Percentiles rank a stretch among this genome's conserved stretches.
These are phyloP conservation scores for Stichodactyla helianthus DNA, from an alignment of 64 coral and sea anemone species.

Conservation along the genomic window DNA sequence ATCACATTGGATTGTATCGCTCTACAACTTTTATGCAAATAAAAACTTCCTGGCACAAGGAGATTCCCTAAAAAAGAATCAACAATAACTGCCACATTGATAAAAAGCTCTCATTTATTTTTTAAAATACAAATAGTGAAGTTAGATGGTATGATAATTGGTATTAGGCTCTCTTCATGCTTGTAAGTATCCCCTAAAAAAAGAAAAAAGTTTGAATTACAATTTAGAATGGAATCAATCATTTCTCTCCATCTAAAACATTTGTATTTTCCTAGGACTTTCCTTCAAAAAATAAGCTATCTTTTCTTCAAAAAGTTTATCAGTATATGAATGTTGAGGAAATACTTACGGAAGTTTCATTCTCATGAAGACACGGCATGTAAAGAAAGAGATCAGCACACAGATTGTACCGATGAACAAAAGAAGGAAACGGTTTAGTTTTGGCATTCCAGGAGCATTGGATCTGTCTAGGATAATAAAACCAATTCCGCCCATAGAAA, in stretches of 20 bases:
- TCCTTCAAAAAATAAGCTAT: too few species aligned
- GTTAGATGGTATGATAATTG: background rate
- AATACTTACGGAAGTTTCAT: slow-evolving; percentile 98
- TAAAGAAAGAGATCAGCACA: slow-evolving; percentile 89
- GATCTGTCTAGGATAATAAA: slow-evolving; percentile 98
- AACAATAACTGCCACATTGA: background rate
- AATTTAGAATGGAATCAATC: background rate
- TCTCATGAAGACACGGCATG: slow-evolving; percentile 96
- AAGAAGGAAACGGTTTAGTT: slow-evolving; percentile 81
- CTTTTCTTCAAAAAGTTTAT: background rate
- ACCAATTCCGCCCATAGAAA: slow-evolving; percentile 90
- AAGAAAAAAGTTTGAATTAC: background rate
- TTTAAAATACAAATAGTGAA: slow-evolving; percentile 12
- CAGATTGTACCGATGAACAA: slow-evolving; percentile 86
- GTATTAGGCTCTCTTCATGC: background rate
- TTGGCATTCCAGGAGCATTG: slow-evolving; percentile 91
- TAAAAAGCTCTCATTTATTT: slow-evolving; percentile 3
- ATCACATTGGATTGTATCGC: too few species aligned
- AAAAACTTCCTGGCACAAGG: too few species aligned
- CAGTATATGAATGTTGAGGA: background rate
- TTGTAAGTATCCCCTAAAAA: slow-evolving; percentile 57
- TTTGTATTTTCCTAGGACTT: background rate
- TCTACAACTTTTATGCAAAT: too few species aligned
- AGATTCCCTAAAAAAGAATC: background rate
- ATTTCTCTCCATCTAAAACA: background rate